A percentile compares a stretch with the other conserved stretches of the same genome.
These are phyloP conservation scores for Chromis chromis DNA, from an alignment of 2,797 vertebrate genomes.

Conservation along the genomic window DNA sequence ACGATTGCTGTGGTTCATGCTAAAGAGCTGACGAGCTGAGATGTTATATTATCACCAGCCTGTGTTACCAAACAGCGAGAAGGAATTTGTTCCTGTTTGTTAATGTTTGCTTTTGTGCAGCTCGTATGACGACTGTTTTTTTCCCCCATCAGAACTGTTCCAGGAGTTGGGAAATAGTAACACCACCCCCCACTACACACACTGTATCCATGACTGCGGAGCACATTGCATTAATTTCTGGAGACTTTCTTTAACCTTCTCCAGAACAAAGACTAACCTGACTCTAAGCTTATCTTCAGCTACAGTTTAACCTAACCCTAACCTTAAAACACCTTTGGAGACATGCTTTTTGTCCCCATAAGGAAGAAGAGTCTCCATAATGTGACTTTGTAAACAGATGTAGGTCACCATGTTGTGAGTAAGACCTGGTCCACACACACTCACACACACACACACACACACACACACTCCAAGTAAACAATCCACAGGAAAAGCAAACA, in stretches of 20 bases:
- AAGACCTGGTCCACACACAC: background rate
- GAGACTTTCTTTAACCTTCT: too few species aligned
- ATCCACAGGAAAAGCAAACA: conserved; percentile 40
- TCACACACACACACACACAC: background rate
- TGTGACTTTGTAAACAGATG: too few species aligned
- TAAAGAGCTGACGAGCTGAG: background rate
- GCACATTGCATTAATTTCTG: too few species aligned
- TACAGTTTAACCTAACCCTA: too few species aligned
- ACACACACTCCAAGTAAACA: conserved; percentile 13
- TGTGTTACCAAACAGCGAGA: conserved; percentile 19
- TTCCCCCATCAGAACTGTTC: background rate
- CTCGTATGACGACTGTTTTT: background rate
- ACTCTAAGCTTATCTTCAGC: too few species aligned
- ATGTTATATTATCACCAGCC: background rate
- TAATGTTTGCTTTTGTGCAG: conserved; percentile 10
- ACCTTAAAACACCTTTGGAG: too few species aligned
- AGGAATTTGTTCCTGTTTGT: conserved; percentile 29
- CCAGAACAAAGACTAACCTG: too few species aligned
- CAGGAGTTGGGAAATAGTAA: conserved; percentile 36
- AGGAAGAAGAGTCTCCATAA: too few species aligned
- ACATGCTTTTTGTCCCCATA: too few species aligned
- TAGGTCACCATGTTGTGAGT: too few species aligned
- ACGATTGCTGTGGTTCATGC: conserved; percentile 8
- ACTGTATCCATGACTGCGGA: background rate
- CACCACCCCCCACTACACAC: background rate